Percentiles rank a stretch among this genome's conserved stretches.
phyloP scores from a whole-genome alignment of 2,797 vertebrate genomes.

The Poeciliopsis presidionis region DNA sequence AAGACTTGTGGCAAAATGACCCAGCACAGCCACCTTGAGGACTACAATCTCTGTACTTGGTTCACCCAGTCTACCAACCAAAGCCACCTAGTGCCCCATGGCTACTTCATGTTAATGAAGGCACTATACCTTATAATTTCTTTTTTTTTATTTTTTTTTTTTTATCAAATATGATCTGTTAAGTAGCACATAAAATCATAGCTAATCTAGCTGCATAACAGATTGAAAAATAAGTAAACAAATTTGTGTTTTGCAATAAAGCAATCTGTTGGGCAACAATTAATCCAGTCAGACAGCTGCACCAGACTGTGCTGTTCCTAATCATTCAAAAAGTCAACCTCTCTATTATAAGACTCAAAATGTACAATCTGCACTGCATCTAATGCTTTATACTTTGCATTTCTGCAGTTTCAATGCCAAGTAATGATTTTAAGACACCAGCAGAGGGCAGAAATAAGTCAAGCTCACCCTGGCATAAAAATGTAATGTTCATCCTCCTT shows the following conservation, averaged over 20 bases:
- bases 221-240: background rate
- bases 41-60: too few relatives aligned
- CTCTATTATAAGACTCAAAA: background rate
- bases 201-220: background rate
- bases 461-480: conserved; percentile 19
- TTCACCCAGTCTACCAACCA: too few relatives aligned
- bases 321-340: background rate
- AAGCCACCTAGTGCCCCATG: too few relatives aligned
- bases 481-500: conserved; percentile 13
- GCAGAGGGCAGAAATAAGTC: conserved; percentile 67
- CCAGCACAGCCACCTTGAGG: too few relatives aligned
- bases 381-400: background rate
- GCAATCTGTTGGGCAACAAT: background rate
- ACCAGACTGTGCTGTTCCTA: background rate
- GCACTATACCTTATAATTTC: background rate
- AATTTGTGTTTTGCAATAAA: background rate
- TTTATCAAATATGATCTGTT: background rate
- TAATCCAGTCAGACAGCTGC: background rate
- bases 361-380: background rate
- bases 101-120: background rate
- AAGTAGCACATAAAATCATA: background rate
- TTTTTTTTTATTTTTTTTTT: too few relatives aligned
- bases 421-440: conserved; percentile 58
- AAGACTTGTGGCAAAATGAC: too few relatives aligned
- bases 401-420: conserved; percentile 6